These are phyloP conservation scores for Eulithis prunata DNA, from an alignment of 2,888 invertebrate species.

Conservation along the genomic window DNA sequence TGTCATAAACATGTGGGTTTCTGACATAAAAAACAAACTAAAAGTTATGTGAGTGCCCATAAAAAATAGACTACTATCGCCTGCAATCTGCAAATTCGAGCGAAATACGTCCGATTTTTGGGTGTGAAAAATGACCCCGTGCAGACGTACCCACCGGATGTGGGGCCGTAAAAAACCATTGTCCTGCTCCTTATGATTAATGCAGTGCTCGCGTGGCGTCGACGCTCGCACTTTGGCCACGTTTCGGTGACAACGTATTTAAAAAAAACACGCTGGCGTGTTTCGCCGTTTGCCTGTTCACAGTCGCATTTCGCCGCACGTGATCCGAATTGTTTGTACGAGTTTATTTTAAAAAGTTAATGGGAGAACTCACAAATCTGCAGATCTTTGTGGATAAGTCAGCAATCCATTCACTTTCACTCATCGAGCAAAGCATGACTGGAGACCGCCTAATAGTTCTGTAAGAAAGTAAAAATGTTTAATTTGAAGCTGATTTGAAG, in stretches of 20 bases:
- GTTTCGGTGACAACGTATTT: conserved; percentile 25
- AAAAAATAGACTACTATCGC: conserved; percentile 21
- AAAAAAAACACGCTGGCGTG: conserved; percentile 24
- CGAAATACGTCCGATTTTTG: conserved; percentile 44
- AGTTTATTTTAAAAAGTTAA: conserved; percentile 40
- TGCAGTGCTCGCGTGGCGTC: conserved; percentile 66
- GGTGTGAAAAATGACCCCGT: conserved; percentile 59
- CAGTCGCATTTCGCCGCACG: conserved; percentile 39
- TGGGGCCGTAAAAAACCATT: conserved; percentile 66
- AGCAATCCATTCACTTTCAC: background rate
- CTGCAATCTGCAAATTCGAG: conserved; percentile 36
- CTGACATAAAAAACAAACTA: conserved; percentile 5
- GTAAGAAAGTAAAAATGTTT: too few relatives aligned
- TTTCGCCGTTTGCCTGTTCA: conserved; percentile 39
- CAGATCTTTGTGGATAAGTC: background rate
- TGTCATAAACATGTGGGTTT: background rate
- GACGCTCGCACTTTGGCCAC: conserved; percentile 49
- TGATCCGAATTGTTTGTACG: conserved; percentile 40
- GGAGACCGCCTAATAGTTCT: background rate
- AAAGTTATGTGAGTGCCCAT: background rate
- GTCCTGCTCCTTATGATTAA: conserved; percentile 69
- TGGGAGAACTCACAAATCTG: conserved; percentile 30
- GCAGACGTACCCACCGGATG: conserved; percentile 54
- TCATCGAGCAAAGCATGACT: background rate
- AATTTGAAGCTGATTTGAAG: too few relatives aligned